A percentile compares a stretch with the other conserved stretches of the same genome.
Evolutionary conservation across 2,113 vertebrate species (phyloP).

Genomic region (Anarrhichthys ocellatus): DNA sequence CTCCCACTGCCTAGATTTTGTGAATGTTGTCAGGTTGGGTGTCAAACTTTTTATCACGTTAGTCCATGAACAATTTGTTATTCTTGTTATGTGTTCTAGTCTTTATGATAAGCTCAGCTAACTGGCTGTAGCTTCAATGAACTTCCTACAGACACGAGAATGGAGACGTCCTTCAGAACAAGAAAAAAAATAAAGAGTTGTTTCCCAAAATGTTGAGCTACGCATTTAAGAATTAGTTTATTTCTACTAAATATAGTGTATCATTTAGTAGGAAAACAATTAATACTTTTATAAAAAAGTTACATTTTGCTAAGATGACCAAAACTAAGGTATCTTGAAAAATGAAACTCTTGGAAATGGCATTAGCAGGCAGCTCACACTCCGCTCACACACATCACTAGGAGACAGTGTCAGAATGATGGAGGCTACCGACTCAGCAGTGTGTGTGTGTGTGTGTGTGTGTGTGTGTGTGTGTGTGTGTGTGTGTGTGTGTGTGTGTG

Average conservation of each 20-base stretch:
- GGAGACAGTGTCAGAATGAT: constrained; percentile 59
- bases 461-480: neutral
- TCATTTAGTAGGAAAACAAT: neutral
- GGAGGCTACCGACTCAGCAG: constrained; percentile 31
- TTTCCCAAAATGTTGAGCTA: constrained; percentile 8
- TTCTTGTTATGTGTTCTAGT: neutral
- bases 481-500: neutral
- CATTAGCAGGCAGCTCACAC: constrained; percentile 39
- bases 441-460: neutral
- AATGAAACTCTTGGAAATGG: neutral
- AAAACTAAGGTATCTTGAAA: neutral
- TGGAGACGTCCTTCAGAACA: neutral
- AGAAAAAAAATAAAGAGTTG: too few relatives aligned
- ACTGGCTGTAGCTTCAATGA: neutral
- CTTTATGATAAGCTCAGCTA: neutral
- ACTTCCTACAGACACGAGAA: neutral
- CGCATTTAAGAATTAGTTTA: neutral
- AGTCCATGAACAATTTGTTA: neutral
- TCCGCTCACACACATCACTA: constrained; percentile 52
- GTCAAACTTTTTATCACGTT: neutral
- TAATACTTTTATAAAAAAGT: neutral
- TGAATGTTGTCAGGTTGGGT: neutral
- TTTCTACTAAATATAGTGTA: neutral
- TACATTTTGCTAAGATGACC: neutral
- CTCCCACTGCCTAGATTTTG: neutral